These are phyloP conservation scores for Cremastinae sp. DNA, from an alignment of 2,888 invertebrate genomes.

Conservation along the genomic window DNA sequence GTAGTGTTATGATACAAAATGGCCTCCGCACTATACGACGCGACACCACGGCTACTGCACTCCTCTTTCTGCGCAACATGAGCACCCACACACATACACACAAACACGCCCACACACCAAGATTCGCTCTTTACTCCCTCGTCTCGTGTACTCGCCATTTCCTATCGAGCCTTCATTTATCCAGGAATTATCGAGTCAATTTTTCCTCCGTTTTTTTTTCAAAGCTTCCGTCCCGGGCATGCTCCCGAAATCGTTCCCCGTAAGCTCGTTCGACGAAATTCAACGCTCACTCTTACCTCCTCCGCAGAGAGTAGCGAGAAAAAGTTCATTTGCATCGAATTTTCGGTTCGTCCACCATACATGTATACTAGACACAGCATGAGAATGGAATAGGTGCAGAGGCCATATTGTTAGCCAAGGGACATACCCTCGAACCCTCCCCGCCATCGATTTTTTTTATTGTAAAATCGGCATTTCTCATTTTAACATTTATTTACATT, in stretches of 20 bases:
- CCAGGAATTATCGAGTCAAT: neutral
- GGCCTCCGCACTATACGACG: conserved; percentile 71
- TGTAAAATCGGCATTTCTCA: conserved; percentile 25
- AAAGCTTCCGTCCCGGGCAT: neutral
- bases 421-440: conserved; percentile 1
- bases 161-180: conserved; percentile 5
- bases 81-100: neutral
- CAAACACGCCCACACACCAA: conserved; percentile 1
- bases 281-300: neutral
- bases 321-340: neutral
- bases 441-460: conserved; percentile 8
- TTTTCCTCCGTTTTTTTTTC: neutral
- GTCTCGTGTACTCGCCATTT: conserved; percentile 6
- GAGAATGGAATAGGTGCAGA: conserved; percentile 28
- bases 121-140: conserved; percentile 2
- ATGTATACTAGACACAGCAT: neutral
- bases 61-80: conserved; percentile 42
- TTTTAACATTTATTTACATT: conserved; percentile 2
- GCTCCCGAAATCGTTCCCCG: neutral
- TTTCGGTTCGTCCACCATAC: neutral
- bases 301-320: neutral
- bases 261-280: neutral
- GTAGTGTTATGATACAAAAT: conserved; percentile 76
- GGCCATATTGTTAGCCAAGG: conserved; percentile 44
- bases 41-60: conserved; percentile 48